Percentiles rank a stretch among this genome's conserved stretches.
phyloP scores from a whole-genome alignment of 2,888 invertebrate species.

The Plutella xylostella region DNA sequence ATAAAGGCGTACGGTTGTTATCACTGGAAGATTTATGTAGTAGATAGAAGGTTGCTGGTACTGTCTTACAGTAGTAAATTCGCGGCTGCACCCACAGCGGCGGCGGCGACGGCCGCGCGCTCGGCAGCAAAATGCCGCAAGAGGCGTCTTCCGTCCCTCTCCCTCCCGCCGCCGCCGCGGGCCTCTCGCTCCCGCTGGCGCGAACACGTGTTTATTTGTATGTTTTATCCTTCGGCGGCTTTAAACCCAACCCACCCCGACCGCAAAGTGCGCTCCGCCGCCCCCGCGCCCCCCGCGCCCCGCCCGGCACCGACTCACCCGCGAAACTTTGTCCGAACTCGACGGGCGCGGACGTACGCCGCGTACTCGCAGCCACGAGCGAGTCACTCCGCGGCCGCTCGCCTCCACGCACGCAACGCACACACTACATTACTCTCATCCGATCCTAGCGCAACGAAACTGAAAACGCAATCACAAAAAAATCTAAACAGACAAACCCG shows the following conservation, averaged over 20 bases:
- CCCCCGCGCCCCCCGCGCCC: constrained; percentile 51
- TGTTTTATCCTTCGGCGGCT: constrained; percentile 75
- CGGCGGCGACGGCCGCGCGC: constrained; percentile 22
- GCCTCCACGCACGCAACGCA: constrained; percentile 41
- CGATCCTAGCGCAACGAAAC: constrained; percentile 16
- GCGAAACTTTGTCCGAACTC: constrained; percentile 69
- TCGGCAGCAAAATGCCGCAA: constrained; percentile 66
- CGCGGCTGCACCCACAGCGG: neutral
- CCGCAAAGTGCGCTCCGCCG: constrained; percentile 73
- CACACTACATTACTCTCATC: too few relatives aligned
- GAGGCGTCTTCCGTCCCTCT: constrained; percentile 38
- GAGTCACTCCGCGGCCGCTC: constrained; percentile 39
- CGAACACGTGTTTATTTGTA: constrained; percentile 73
- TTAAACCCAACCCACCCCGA: constrained; percentile 76
- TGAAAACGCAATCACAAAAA: constrained; percentile 24
- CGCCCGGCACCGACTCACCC: constrained; percentile 52
- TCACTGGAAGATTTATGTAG: too few relatives aligned
- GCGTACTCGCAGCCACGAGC: constrained; percentile 59
- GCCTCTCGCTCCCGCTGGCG: constrained; percentile 71
- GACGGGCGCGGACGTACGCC: constrained; percentile 62
- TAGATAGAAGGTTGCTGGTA: too few relatives aligned
- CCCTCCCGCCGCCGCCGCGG: constrained; percentile 24
- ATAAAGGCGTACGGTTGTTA: too few relatives aligned
- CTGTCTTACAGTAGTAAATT: too few relatives aligned
- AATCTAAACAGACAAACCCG: constrained; percentile 20